Conservation (phyloP, 2,797 vertebrate genomes). For the Rhinella marina region DNA sequence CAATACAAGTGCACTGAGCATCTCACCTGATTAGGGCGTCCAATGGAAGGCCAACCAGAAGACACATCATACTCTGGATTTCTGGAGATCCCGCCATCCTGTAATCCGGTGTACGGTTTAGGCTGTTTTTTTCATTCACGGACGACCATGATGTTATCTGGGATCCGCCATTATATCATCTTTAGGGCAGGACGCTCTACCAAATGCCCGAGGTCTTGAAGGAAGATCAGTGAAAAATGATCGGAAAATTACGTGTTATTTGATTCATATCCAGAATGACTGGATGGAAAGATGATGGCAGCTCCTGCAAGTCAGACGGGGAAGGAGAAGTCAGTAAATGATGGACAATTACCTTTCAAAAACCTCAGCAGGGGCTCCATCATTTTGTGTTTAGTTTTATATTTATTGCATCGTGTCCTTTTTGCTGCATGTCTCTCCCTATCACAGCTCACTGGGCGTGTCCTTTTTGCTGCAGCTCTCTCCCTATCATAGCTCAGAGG, state of each 20-base stretch:
- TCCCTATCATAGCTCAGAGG: too few relatives aligned
- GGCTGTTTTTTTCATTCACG: background rate
- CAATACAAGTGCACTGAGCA: background rate
- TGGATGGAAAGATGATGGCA: slow-evolving; percentile 36
- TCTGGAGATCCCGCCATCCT: too few relatives aligned
- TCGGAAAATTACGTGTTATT: slow-evolving; percentile 23
- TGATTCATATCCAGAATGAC: slow-evolving; percentile 50
- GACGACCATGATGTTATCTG: slow-evolving; percentile 17
- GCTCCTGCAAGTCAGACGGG: slow-evolving; percentile 20
- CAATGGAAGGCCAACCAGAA: background rate
- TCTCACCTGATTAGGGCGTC: background rate
- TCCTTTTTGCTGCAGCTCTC: too few relatives aligned
- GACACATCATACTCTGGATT: background rate
- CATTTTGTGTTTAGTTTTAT: too few relatives aligned
- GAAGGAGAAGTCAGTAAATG: background rate
- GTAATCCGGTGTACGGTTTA: slow-evolving; percentile 10
- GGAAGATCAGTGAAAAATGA: slow-evolving; percentile 6
- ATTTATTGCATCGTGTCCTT: too few relatives aligned
- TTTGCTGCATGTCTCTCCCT: too few relatives aligned
- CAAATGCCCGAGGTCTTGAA: slow-evolving; percentile 15
- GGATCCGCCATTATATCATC: background rate
- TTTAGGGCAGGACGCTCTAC: background rate
- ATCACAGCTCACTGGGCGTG: too few relatives aligned
- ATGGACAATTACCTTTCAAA: background rate
- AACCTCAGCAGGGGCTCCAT: background rate